Evolutionary conservation across 2,797 vertebrate genomes (phyloP), one percentile per base, ranked within the genome.

Genomic region (Eurystomus glaucurus): DNA sequence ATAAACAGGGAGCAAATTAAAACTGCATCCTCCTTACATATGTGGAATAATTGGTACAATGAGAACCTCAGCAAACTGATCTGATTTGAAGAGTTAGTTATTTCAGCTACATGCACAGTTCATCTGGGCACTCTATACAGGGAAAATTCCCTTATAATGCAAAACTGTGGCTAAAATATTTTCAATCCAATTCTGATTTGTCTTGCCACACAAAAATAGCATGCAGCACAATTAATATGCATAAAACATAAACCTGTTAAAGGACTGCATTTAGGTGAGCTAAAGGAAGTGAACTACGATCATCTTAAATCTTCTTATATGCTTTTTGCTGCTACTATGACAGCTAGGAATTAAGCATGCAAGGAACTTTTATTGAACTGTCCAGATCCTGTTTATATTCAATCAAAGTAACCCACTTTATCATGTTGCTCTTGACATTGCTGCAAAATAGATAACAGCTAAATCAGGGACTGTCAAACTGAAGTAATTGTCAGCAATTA

Each of bases 401-500:
- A 90, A 75, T 90, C 82, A 96, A 95, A 97, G 79, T 43, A 93
- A 21, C 52, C 70, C 75, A 57, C 69, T 94, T 96, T 94, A 97
- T 94, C 94, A 93, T 75, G 64, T 78, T 28, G 54, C 60, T 96
- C 77, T 96, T 96, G 92, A 97, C 96, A 96, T 45, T 62, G 79
- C 81, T 92, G 90, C 62, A 69, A 96, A 97, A 95, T 58, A 97
- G 95, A 96, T 95, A 97, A 96, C 82, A 97, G 92, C 85, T 97
- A 97, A 98, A 97, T 97, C 94, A 93, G 87, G 76, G 94, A 97
- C 35, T 94, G 96, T 98, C 96, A 96, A 91, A 88, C 29, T 81
- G 69, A 96, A 94, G 93, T 64, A 96, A 97, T 72, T 91, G 91
- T 96, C 87, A 89, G 88, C 72, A 98, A 97, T 97, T 98, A 96